Percentiles rank a stretch among this genome's conserved stretches.
phyloP scores from a whole-genome alignment of 1,140 invertebrate genomes.

The Euwallacea similis region DNA sequence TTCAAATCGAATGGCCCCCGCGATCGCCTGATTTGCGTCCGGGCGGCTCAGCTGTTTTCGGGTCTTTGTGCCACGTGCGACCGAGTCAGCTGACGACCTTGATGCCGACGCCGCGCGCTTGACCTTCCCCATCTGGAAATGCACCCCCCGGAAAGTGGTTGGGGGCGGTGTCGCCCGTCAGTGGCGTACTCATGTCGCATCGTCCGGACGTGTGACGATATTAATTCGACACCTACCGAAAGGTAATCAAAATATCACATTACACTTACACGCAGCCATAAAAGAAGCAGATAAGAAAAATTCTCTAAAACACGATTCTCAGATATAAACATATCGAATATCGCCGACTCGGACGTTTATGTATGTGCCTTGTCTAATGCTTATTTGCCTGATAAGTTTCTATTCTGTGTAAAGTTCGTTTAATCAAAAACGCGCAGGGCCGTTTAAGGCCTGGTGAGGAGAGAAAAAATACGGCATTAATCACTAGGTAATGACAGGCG shows the following conservation, averaged over 20 bases:
- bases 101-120: neutral
- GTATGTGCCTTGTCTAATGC: slow-evolving; percentile 3
- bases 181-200: neutral
- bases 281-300: slow-evolving; percentile 16
- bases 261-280: slow-evolving; percentile 15
- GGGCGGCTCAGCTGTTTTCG: too few species aligned
- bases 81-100: neutral
- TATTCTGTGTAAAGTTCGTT: neutral
- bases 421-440: too few species aligned
- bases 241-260: slow-evolving; percentile 16
- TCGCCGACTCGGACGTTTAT: slow-evolving; percentile 1
- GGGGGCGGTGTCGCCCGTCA: neutral
- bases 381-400: slow-evolving; percentile 1
- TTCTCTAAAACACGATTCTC: slow-evolving; percentile 10
- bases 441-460: too few species aligned
- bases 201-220: neutral
- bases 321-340: slow-evolving; percentile 1
- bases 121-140: slow-evolving; percentile 1
- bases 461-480: too few species aligned
- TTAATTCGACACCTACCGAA: slow-evolving; percentile 17
- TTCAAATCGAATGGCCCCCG: neutral
- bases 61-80: neutral
- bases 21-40: neutral
- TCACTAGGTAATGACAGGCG: too few species aligned
- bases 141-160: neutral